Percentiles rank a stretch among this genome's conserved stretches.
Evolutionary conservation across 2,888 invertebrate species (phyloP).

Genomic region (Hybos culiciformis): DNA sequence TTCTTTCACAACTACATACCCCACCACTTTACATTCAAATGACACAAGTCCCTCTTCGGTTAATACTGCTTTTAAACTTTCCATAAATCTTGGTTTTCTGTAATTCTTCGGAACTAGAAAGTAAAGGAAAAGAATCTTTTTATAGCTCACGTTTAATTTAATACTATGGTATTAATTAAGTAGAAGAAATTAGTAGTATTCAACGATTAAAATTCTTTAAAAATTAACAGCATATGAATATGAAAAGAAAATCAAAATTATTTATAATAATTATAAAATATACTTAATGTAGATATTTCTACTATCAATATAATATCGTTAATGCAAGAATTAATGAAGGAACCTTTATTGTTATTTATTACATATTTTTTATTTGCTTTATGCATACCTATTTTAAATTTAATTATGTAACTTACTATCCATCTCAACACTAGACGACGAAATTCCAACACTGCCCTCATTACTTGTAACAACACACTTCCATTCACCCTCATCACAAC

Average conservation of each 20-base stretch:
- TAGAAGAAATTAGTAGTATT: too few relatives aligned
- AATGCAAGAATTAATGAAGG: not conserved
- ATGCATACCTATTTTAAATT: too few relatives aligned
- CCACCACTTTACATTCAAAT: slow-evolving; percentile 86
- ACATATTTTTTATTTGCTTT: too few relatives aligned
- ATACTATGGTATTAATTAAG: too few relatives aligned
- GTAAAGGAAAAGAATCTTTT: too few relatives aligned
- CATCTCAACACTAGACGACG: slow-evolving; percentile 60
- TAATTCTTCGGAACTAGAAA: slow-evolving; percentile 79
- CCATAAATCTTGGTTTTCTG: slow-evolving; percentile 78
- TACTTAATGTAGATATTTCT: too few relatives aligned
- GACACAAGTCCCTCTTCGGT: slow-evolving; percentile 87
- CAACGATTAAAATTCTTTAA: too few relatives aligned
- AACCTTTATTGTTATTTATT: not conserved
- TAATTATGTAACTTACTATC: slow-evolving; percentile 59
- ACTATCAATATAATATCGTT: too few relatives aligned
- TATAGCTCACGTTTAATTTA: not conserved
- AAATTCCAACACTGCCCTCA: slow-evolving; percentile 61
- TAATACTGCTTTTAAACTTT: slow-evolving; percentile 73
- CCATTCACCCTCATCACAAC: slow-evolving; percentile 78
- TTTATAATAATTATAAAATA: too few relatives aligned
- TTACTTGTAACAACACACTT: slow-evolving; percentile 72
- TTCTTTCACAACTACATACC: too few relatives aligned
- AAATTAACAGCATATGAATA: too few relatives aligned
- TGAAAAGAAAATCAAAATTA: too few relatives aligned